Evolutionary conservation across 2,113 vertebrate species (phyloP), one percentile per base, ranked within the genome.

Genomic region (Sinocyclocheilus grahami): DNA sequence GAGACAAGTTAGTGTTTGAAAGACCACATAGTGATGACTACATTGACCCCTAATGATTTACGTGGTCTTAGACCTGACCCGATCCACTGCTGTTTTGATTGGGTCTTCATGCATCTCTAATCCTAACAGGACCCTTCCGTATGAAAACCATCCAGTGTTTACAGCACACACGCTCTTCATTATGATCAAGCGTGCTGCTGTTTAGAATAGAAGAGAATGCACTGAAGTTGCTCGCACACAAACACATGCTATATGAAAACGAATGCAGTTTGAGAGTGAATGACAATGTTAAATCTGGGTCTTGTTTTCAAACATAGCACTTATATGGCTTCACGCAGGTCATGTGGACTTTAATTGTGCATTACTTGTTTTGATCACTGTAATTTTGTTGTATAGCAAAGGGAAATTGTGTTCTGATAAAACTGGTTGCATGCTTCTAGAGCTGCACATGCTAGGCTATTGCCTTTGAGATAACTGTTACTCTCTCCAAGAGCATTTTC

Each of bases 51-150:
- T 77, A 88, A 82, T 78, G 78, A 86, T 83, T 86, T 85, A 82
- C 58, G 78, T 74, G 62, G 69, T 69, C 78, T 85, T 82, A 85
- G 83, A 88, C 87, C 87, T 86, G 79, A 83, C 33, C 78, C 83
- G 18, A 72, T 86, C 67, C 77, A 81, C 65, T 48, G 76, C 53
- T 74, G 53, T 74, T 81, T 46, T 62, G 77, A 74, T 69, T 55
- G 65, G n/a, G 20, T 30, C 48, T n/a, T 48, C 48, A 53, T 60
- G 78, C 24, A 30, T 79, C 60, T 69, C 33, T 67, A 74, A 86
- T 81, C 65, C 51, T 27, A 22, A 9, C 22, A n/a, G 53, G 53
- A 72, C 58, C 20, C 39, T 63, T 24, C 37, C 9, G 8, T 18
- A 46, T 46, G 60, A 18, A 55, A 81, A 65, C 24, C 24, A 65